Evolutionary conservation across 2,113 vertebrate species (phyloP).

Genomic region (Dolichallabes microphthalmus): DNA sequence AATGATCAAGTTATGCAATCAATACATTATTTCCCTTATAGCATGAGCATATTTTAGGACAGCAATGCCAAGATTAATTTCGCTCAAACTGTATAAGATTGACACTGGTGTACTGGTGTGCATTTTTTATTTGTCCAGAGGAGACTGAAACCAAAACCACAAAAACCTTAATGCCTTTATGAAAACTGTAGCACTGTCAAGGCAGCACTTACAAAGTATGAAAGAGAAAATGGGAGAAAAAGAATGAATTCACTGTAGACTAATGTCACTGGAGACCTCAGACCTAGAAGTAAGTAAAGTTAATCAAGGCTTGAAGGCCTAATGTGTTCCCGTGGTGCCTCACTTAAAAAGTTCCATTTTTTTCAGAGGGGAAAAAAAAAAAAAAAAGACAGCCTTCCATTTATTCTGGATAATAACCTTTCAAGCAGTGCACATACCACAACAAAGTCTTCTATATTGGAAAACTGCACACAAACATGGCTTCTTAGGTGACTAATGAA

Average conservation of each 20-base stretch:
- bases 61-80: too few species aligned
- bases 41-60: too few species aligned
- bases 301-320: slow-evolving; percentile 60
- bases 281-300: slow-evolving; percentile 69
- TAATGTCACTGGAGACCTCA: slow-evolving; percentile 57
- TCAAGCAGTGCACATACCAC: background rate
- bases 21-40: too few species aligned
- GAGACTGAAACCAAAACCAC: background rate
- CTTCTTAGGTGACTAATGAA: slow-evolving; percentile 22
- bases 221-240: background rate
- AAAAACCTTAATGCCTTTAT: background rate
- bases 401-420: background rate
- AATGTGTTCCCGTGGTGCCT: slow-evolving; percentile 58
- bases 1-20: too few species aligned
- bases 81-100: too few species aligned
- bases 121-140: background rate
- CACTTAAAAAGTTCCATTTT: slow-evolving; percentile 35
- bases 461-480: slow-evolving; percentile 14
- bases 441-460: background rate
- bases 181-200: background rate
- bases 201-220: background rate
- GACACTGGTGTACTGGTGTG: background rate
- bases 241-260: slow-evolving; percentile 57
- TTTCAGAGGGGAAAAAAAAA: background rate
- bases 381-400: slow-evolving; percentile 17